Conservation (phyloP, 2,888 invertebrate genomes). For the Rhingia rostrata region DNA sequence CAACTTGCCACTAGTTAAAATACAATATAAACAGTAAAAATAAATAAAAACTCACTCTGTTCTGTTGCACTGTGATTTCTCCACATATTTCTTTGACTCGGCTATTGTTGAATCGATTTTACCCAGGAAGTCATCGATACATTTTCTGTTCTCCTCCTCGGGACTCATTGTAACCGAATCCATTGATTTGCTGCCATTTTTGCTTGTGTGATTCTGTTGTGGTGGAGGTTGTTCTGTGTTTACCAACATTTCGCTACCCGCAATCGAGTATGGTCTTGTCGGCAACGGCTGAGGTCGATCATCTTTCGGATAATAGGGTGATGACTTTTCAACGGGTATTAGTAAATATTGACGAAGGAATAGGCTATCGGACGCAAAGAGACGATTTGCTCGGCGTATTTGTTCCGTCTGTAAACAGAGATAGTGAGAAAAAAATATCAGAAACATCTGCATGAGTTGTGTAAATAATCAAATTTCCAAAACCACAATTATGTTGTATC, state of each 20-base stretch:
- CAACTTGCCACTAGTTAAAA: background rate
- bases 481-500: background rate
- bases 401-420: slow-evolving; percentile 91
- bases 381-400: slow-evolving; percentile 93
- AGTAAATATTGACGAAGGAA: slow-evolving; percentile 94
- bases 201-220: slow-evolving; percentile 77
- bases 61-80: slow-evolving; percentile 89
- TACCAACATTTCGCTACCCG: slow-evolving; percentile 81
- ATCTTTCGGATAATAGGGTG: slow-evolving; percentile 85
- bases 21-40: background rate
- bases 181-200: slow-evolving; percentile 82
- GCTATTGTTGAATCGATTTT: slow-evolving; percentile 94
- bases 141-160: slow-evolving; percentile 89
- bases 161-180: slow-evolving; percentile 86
- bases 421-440: slow-evolving; percentile 74
- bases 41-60: slow-evolving; percentile 89
- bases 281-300: slow-evolving; percentile 82
- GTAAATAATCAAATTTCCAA: slow-evolving; percentile 15
- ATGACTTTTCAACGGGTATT: slow-evolving; percentile 90
- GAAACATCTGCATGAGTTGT: background rate
- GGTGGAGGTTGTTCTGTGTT: slow-evolving; percentile 76
- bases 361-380: slow-evolving; percentile 96
- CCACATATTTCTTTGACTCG: slow-evolving; percentile 91
- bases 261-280: slow-evolving; percentile 85
- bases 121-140: slow-evolving; percentile 90